Evolutionary conservation across 2,888 invertebrate species (phyloP), one percentile per base, ranked within the genome.

Genomic region (Steinernema carpocapsae): DNA sequence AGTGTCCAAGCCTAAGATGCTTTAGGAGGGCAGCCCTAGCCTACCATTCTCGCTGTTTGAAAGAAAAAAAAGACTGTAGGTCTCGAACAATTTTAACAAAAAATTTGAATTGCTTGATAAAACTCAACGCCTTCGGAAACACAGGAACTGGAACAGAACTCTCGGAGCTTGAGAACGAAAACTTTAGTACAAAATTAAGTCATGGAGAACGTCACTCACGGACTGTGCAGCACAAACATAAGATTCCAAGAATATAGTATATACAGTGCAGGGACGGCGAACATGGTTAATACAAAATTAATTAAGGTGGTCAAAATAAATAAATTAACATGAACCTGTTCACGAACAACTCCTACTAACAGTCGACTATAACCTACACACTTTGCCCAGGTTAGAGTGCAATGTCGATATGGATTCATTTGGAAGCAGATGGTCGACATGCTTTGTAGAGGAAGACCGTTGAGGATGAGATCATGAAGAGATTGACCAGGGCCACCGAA

Each of bases 401-500:
- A 64, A 26, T 17, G 37, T 22, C 64, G 64, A 26, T 14, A 14
- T 29, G 19, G 17, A 1, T 2, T 64, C 64, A 64, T 19, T 64
- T 64, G 2, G 29, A 10, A 26, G 64, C 1, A 10, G 64, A 64
- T 26, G 64, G 64, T 32, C 64, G 64, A 32, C 64, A 64, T 32
- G 70, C 74, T 26, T 29, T 46, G 70, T 74, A 74, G 45, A 74
- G 29, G 17, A 74, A 46, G 14, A 48, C 24, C 2, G 32, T n/a
- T 12, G 74, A 74, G 24, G 72, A 74, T 26, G 70, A 51, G 42
- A 72, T 51, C 48, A 76, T 72, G 46, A 72, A 26, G 24, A 77
- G 42, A 51, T 82, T 82, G 29, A 78, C 74, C 64, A 78, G 72
- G 14, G 78, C 77, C 14, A 81, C 52, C 70, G 79, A 43, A 12